Conservation (phyloP, 2,797 vertebrate genomes). For the Saxicola maurus region DNA sequence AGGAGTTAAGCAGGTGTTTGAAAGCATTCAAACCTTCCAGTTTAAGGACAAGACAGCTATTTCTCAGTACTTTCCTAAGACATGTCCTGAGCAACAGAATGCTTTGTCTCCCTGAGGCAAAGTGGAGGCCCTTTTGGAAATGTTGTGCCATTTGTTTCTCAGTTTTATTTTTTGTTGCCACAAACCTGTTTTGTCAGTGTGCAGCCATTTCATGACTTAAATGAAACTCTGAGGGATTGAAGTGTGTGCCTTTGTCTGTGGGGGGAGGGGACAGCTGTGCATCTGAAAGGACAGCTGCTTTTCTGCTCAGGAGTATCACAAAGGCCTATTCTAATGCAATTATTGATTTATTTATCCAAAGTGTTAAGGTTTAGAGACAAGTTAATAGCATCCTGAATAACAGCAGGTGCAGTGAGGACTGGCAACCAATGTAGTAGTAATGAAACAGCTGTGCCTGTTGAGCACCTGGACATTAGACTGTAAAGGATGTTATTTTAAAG, state of each 20-base stretch:
- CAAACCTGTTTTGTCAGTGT: background rate
- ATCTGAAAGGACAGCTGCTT: background rate
- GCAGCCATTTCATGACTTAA: background rate
- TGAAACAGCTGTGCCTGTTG: background rate
- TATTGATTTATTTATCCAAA: background rate
- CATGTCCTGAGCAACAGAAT: background rate
- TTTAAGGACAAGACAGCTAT: background rate
- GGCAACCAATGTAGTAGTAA: background rate
- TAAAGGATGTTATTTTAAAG: background rate
- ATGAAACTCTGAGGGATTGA: background rate
- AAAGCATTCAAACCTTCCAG: background rate
- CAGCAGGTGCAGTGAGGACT: background rate
- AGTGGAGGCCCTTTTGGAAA: background rate
- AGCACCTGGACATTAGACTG: background rate
- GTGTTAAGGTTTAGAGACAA: background rate
- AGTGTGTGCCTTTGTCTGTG: background rate
- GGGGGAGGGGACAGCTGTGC: background rate
- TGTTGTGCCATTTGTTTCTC: background rate
- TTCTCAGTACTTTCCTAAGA: background rate
- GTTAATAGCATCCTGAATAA: background rate
- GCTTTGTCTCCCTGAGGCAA: background rate
- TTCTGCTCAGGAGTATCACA: background rate
- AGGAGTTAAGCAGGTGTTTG: background rate
- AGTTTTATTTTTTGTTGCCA: background rate
- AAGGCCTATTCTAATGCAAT: background rate